These are phyloP conservation scores for Drymonia ruficornis DNA, from an alignment of 2,888 invertebrate species.

Conservation along the genomic window DNA sequence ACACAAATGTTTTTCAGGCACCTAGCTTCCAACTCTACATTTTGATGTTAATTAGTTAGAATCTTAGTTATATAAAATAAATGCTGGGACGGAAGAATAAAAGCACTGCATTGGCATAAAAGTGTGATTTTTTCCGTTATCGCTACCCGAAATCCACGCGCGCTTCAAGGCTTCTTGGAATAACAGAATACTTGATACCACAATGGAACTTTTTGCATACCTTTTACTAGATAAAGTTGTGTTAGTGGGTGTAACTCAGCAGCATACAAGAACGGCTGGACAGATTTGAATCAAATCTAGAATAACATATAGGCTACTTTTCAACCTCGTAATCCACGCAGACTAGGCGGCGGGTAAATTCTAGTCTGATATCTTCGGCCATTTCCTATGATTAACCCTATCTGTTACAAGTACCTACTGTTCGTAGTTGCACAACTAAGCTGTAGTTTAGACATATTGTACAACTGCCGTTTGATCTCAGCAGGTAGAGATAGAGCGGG, in stretches of 20 bases:
- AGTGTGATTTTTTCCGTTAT: neutral
- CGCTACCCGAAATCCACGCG: neutral
- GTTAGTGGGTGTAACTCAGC: neutral
- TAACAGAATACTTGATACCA: neutral
- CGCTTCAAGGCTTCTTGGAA: neutral
- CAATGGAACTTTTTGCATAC: neutral
- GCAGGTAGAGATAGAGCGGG: conserved; percentile 36
- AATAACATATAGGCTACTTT: no score
- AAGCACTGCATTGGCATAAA: neutral
- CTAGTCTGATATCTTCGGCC: neutral
- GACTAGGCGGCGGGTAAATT: no score
- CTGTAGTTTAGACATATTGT: conserved; percentile 32
- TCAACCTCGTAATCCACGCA: no score
- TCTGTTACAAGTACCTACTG: no score
- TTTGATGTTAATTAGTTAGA: no score
- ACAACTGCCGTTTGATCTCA: conserved; percentile 53
- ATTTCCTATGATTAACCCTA: neutral
- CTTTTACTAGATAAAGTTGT: no score
- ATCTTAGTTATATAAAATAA: no score
- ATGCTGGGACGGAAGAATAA: neutral
- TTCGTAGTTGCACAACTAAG: neutral
- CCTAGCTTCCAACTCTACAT: no score
- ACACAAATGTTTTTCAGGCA: no score
- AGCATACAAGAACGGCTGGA: no score
- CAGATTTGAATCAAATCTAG: no score